Percentiles rank a stretch among this genome's conserved stretches.
Conservation (phyloP, 2,888 invertebrate species). For the Dascillus cervinus region DNA sequence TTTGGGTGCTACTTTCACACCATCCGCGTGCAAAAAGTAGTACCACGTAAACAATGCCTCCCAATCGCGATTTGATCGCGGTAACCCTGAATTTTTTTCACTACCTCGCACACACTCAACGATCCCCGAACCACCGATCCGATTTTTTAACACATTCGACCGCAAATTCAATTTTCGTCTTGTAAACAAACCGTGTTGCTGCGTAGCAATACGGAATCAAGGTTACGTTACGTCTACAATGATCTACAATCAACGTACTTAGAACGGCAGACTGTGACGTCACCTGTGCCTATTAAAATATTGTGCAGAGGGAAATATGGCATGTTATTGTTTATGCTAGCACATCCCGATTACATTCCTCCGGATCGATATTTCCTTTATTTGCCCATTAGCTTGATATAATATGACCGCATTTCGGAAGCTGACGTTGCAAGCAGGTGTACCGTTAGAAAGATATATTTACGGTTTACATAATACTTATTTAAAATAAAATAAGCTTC, state of each 20-base stretch:
- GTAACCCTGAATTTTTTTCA: background rate
- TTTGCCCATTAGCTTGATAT: conserved; percentile 4
- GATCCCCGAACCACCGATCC: background rate
- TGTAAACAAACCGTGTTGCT: conserved; percentile 22
- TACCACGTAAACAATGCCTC: conserved; percentile 32
- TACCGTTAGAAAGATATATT: no score
- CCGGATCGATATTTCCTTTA: no score
- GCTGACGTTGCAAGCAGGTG: conserved; percentile 13
- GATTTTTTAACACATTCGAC: no score
- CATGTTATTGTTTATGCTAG: no score
- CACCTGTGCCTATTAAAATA: no score
- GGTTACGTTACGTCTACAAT: conserved; percentile 30
- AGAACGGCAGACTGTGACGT: conserved; percentile 28
- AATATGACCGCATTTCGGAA: conserved; percentile 15
- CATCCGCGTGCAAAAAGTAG: conserved; percentile 36
- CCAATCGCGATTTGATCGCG: no score
- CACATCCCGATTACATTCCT: no score
- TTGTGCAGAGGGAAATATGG: no score
- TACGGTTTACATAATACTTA: no score
- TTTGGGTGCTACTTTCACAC: conserved; percentile 36
- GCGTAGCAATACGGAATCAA: conserved; percentile 32
- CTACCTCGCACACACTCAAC: background rate
- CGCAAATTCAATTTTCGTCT: conserved; percentile 5
- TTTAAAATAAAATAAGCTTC: no score
- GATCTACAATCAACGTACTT: conserved; percentile 19